Base-by-base conservation (phyloP, 2,888 invertebrate species). In the Mythimna vitellina region DNA sequence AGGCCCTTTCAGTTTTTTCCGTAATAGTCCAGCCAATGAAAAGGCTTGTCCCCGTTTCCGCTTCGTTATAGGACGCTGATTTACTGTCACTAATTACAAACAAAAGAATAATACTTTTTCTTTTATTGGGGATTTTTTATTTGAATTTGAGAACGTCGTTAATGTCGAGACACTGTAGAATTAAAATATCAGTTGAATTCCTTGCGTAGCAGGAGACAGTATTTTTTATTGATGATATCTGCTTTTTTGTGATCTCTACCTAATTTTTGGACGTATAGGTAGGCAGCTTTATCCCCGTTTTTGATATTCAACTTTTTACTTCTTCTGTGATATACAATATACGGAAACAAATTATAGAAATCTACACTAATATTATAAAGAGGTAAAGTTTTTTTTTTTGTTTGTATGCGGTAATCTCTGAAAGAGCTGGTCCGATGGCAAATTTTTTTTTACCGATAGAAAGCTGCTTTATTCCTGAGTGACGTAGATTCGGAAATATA, bases 51-150 rank as follows among this genome's bases (percentile, higher is more conserved):
- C 49, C 4, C 25, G 22, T 49, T 75, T 65, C 22, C 35, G 1
- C 25, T 57, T 75, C 42, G 14, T 35, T 65, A 35, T 0, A 53
- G 20, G 35, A 38, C n/a, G n/a, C 46, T 53, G 53, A 49, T 22
- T 62, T 57, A n/a, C n/a, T 57, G n/a, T 29, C 62, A 58, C 32
- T 38, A 58, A 53, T 54, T 62, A 62, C 57, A 75, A 64, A 49
- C 25, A 65, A 75, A 60, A 38, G 17, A 49, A 46, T 17, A 20
- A 20, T 12, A 17, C 2, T 25, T 61, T 29, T 49, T 53, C 42
- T 51, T 54, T 32, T 29, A 49, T 38, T 46, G 57, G 7, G 12
- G 3, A 1, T 7, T 22, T 42, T 60, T 73, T 57, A 38, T 49
- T 72, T 38, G 6, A 57, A 35, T 72, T 56, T 56, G 8, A 56